phyloP scores from a whole-genome alignment of 2,113 vertebrate genomes.

The Hypomesus transpacificus region DNA sequence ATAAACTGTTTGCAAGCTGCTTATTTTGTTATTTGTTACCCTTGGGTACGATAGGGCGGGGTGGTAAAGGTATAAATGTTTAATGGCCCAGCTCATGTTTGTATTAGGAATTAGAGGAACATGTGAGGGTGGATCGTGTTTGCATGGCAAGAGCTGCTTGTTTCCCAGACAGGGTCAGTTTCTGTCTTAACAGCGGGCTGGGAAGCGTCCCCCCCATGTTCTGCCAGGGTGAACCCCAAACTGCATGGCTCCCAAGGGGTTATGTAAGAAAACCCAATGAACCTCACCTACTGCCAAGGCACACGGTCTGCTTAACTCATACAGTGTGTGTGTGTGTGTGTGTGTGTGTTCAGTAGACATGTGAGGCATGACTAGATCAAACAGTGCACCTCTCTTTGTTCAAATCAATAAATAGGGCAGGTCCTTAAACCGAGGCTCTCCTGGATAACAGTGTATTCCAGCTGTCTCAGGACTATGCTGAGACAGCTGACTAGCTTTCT shows the following conservation, averaged over 20 bases:
- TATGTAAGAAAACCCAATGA: slow-evolving; percentile 3
- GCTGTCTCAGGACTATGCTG: too few relatives aligned
- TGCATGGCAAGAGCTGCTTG: background rate
- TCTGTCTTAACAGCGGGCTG: background rate
- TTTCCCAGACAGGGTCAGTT: background rate
- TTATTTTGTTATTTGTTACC: too few relatives aligned
- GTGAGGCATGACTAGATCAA: background rate
- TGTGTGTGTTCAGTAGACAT: background rate
- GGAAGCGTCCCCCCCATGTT: background rate
- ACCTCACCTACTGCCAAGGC: slow-evolving; percentile 2
- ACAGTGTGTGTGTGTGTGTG: background rate
- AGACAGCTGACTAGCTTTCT: too few relatives aligned
- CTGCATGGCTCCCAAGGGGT: background rate
- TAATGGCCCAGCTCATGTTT: background rate
- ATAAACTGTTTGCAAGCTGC: too few relatives aligned
- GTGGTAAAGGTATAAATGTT: background rate
- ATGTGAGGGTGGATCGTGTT: background rate
- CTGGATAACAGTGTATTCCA: background rate
- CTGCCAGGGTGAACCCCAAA: background rate
- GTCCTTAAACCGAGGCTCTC: slow-evolving; percentile 6
- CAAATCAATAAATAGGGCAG: slow-evolving; percentile 12
- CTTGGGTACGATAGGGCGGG: background rate
- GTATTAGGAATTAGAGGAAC: background rate
- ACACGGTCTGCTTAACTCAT: background rate
- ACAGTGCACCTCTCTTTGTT: background rate